These are phyloP conservation scores for Herpailurus yagouaroundi DNA, from an alignment of 2,113 vertebrate species.

Conservation along the genomic window DNA sequence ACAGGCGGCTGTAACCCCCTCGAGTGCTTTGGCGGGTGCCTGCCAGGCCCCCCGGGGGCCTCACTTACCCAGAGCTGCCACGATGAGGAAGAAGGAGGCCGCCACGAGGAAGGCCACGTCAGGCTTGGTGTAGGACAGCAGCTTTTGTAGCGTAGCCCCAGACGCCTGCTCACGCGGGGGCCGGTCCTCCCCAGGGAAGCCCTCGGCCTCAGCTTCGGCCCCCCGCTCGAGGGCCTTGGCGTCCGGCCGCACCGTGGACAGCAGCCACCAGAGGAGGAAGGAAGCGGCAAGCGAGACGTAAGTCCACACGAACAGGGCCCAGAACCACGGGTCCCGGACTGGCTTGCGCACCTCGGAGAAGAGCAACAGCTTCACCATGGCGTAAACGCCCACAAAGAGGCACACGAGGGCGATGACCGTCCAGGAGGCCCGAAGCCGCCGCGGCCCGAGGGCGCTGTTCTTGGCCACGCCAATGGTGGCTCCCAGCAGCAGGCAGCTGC, in stretches of 20 bases:
- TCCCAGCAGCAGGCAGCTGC: conserved; percentile 90
- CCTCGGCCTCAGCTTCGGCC: conserved; percentile 76
- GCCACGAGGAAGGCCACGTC: conserved; percentile 89
- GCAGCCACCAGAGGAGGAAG: conserved; percentile 88
- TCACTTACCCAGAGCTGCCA: conserved; percentile 93
- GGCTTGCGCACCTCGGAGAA: conserved; percentile 89
- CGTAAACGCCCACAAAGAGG: conserved; percentile 89
- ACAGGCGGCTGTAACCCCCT: accelerated
- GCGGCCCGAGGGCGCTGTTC: conserved; percentile 90
- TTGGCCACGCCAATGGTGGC: conserved; percentile 90
- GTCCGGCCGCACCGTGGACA: conserved; percentile 83
- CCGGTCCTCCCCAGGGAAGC: background rate
- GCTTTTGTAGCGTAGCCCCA: conserved; percentile 91
- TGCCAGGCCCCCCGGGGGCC: accelerated
- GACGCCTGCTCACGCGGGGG: conserved; percentile 83
- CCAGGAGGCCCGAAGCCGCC: conserved; percentile 83
- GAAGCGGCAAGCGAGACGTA: conserved; percentile 86
- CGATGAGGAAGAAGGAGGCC: conserved; percentile 92
- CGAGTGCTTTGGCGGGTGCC: accelerated
- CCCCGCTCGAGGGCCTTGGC: conserved; percentile 74
- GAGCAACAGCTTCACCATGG: conserved; percentile 93
- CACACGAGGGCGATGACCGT: conserved; percentile 86
- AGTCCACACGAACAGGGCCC: conserved; percentile 94
- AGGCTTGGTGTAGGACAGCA: conserved; percentile 92
- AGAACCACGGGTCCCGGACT: conserved; percentile 90